Evolutionary conservation across 1,140 invertebrate species (phyloP).

Genomic region (Drosophila nigromelanica): DNA sequence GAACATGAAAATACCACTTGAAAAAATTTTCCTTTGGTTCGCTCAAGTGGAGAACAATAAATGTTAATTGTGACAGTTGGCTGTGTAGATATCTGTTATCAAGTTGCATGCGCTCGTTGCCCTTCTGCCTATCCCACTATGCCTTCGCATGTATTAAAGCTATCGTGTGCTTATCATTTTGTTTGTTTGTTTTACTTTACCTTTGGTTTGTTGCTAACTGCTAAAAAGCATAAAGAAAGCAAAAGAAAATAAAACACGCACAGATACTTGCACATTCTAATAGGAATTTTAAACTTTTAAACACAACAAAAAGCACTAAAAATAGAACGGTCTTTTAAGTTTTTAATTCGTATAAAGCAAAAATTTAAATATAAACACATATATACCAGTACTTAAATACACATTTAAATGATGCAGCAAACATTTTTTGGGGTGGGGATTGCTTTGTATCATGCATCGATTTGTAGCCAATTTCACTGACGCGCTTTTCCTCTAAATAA

Average conservation of each 20-base stretch:
- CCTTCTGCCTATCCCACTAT: not conserved
- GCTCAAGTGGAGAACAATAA: conserved; percentile 18
- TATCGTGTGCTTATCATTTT: conserved; percentile 50
- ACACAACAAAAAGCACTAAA: conserved; percentile 40
- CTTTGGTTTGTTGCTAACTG: conserved; percentile 70
- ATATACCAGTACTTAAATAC: not conserved
- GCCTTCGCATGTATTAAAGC: not conserved
- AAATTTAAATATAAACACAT: conserved; percentile 48
- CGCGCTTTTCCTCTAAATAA: conserved; percentile 54
- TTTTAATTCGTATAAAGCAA: conserved; percentile 53
- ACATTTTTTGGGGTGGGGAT: conserved; percentile 8
- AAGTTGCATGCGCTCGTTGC: conserved; percentile 35
- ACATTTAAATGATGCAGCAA: not conserved
- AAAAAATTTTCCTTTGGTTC: conserved; percentile 32
- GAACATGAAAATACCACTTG: conserved; percentile 35
- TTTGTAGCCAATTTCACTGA: conserved; percentile 56
- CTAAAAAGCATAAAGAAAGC: not conserved
- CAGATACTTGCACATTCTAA: conserved; percentile 41
- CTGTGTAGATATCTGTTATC: conserved; percentile 54
- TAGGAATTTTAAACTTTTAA: conserved; percentile 71
- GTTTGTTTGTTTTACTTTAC: conserved; percentile 50
- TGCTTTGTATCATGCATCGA: conserved; percentile 48
- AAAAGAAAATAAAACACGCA: conserved; percentile 44
- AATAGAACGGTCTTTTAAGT: conserved; percentile 67
- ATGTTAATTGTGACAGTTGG: conserved; percentile 16